phyloP scores from a whole-genome alignment of 2,888 invertebrate species.

The Halocaridina rubra region DNA sequence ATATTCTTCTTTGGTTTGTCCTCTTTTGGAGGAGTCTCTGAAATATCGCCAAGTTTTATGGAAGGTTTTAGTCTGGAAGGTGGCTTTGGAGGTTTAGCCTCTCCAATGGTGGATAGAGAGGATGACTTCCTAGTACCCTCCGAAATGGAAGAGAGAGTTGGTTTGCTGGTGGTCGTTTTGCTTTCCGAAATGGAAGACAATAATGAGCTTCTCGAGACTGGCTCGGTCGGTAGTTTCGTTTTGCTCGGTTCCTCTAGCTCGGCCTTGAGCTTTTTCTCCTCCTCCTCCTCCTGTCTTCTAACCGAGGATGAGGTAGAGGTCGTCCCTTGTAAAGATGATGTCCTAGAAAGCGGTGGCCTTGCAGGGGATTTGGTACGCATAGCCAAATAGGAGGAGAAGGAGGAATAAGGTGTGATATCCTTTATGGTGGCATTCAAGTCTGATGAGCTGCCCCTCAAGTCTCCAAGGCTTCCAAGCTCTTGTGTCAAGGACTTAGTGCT shows the following conservation, averaged over 20 bases:
- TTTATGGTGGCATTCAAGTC: slow-evolving; percentile 13
- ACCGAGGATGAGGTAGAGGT: slow-evolving; percentile 40
- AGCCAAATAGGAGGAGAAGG: slow-evolving; percentile 61
- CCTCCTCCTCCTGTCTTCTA: slow-evolving; percentile 31
- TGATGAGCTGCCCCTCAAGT: slow-evolving; percentile 31
- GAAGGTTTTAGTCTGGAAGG: slow-evolving; percentile 45
- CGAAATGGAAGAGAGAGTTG: neutral
- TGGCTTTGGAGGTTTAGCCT: slow-evolving; percentile 47
- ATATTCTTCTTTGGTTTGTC: slow-evolving; percentile 52
- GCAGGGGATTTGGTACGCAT: slow-evolving; percentile 59
- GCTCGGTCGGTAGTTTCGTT: slow-evolving; percentile 26
- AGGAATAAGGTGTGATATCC: neutral
- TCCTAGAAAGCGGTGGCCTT: slow-evolving; percentile 38
- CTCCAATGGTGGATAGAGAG: slow-evolving; percentile 10
- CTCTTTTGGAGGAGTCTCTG: slow-evolving; percentile 19
- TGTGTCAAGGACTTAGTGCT: slow-evolving; percentile 55
- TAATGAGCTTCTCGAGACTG: slow-evolving; percentile 9
- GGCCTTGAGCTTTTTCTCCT: neutral
- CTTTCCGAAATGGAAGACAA: slow-evolving; percentile 11
- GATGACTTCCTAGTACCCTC: neutral
- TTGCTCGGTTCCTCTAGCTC: neutral
- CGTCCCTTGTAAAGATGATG: slow-evolving; percentile 48
- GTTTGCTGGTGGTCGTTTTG: slow-evolving; percentile 14
- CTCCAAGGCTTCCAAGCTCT: slow-evolving; percentile 37
- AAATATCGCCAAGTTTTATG: slow-evolving; percentile 40